Conservation (phyloP, 1,140 invertebrate species). For the Rhopalosiphum padi region DNA sequence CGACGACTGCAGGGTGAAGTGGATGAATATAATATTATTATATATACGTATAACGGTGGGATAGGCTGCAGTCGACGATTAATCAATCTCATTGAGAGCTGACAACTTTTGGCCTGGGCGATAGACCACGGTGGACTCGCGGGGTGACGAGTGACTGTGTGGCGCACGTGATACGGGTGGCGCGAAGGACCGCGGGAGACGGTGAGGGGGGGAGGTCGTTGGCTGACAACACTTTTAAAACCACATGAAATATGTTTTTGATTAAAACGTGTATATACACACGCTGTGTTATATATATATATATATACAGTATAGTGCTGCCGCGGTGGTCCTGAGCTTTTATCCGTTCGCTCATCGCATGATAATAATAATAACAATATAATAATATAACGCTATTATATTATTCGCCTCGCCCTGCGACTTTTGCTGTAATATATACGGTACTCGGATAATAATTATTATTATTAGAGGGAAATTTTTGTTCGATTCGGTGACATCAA, state of each 20-base stretch:
- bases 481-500: background rate
- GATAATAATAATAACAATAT: background rate
- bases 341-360: background rate
- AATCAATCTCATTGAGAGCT: conserved; percentile 55
- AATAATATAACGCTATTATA: background rate
- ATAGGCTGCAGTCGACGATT: conserved; percentile 28
- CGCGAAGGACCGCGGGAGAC: background rate
- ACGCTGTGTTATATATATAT: background rate
- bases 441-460: conserved; percentile 21
- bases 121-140: background rate
- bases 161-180: background rate
- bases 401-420: background rate
- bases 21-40: conserved; percentile 13
- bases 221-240: conserved; percentile 57
- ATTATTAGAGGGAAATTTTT: conserved; percentile 15
- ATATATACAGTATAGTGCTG: background rate
- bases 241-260: conserved; percentile 57
- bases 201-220: background rate
- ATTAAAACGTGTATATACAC: conserved; percentile 48
- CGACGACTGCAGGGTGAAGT: background rate
- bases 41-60: background rate
- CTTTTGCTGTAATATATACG: background rate
- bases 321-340: background rate
- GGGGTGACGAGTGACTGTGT: background rate
- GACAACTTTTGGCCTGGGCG: conserved; percentile 45